Base-by-base conservation (phyloP, 1,140 invertebrate species). In the Belonocnema kinseyi region DNA sequence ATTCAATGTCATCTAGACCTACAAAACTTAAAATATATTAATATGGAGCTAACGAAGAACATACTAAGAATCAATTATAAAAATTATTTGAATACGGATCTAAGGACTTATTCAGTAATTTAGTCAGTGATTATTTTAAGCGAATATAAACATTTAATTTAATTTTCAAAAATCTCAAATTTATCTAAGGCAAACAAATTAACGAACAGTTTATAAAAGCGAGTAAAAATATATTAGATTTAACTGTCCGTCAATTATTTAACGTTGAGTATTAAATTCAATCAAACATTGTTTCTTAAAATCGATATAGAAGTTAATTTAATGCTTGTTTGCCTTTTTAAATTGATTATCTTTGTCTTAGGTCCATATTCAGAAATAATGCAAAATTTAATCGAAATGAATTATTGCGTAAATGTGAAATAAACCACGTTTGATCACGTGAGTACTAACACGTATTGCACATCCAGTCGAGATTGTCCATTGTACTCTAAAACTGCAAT, bases 311-410 rank as follows among this genome's bases (percentile, higher is more conserved):
- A 61, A 61, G 26, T 61, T 61, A 21, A 66, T 66, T 54, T 8
- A 17, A 54, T 54, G 53, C 53, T 46, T 46, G 61, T 40, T 46
- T 40, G 61, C 61, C 26, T n/a, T 26, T 40, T 33, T 2, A 14
- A 66, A 66, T 66, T 66, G 61, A 66, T 66, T 66, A 40, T 66
- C 13, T 46, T 46, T 1, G 12, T 66, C 16, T 40, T 66, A 46
- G 14, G 61, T 66, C 26, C 61, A 66, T 66, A 66, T 66, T 66
- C 61, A 66, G 61, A 66, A 66, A 66, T 6, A 66, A 16, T 66
- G 33, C 33, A 66, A 40, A 66, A 66, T 40, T 66, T 66, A 26
- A 66, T 66, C 13, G 26, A 46, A 66, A 40, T 66, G n/a, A 66
- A 16, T 16, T 40, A 56, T 10, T 56, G 46, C 14, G 33, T 66